Percentiles rank a stretch among this genome's conserved stretches.
phyloP scores from a whole-genome alignment of 2,888 invertebrate genomes.

The Anoplius nigerrimus region DNA sequence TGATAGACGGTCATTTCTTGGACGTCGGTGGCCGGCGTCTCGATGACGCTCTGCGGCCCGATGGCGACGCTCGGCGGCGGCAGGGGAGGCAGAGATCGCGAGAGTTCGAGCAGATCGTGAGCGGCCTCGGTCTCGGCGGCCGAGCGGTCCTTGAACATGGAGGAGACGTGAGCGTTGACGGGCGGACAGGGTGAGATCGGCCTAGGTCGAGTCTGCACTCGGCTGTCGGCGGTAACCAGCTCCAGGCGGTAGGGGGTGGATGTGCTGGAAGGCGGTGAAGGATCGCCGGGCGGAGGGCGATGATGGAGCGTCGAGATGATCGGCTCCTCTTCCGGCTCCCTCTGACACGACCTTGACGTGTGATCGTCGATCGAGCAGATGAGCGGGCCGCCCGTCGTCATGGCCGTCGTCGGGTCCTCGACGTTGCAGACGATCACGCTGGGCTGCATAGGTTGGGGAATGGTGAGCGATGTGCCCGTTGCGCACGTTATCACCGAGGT shows the following conservation, averaged over 20 bases:
- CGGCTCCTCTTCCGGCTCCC: background rate
- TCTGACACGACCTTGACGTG: background rate
- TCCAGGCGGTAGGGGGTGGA: constrained; percentile 37
- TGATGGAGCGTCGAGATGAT: constrained; percentile 25
- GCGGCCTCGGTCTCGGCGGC: constrained; percentile 93
- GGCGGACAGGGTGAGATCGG: background rate
- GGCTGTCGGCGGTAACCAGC: background rate
- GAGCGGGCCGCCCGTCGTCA: constrained; percentile 47
- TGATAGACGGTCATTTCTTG: constrained; percentile 72
- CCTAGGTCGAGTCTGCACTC: background rate
- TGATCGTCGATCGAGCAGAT: constrained; percentile 22
- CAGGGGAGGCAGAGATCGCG: constrained; percentile 86
- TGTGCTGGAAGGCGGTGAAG: constrained; percentile 33
- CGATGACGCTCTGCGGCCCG: constrained; percentile 78
- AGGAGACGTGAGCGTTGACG: constrained; percentile 35
- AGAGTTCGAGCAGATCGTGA: constrained; percentile 86
- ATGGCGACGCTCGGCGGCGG: constrained; percentile 83
- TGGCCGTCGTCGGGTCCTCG: constrained; percentile 34
- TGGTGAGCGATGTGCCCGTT: constrained; percentile 12
- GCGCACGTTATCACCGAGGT: constrained; percentile 32
- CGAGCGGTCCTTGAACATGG: constrained; percentile 69
- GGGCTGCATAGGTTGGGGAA: constrained; percentile 13
- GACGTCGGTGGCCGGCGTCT: constrained; percentile 70
- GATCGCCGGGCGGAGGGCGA: constrained; percentile 30
- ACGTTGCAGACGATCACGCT: constrained; percentile 7